Conservation (phyloP, 2,888 invertebrate genomes). For the Chymomyza amoena region DNA sequence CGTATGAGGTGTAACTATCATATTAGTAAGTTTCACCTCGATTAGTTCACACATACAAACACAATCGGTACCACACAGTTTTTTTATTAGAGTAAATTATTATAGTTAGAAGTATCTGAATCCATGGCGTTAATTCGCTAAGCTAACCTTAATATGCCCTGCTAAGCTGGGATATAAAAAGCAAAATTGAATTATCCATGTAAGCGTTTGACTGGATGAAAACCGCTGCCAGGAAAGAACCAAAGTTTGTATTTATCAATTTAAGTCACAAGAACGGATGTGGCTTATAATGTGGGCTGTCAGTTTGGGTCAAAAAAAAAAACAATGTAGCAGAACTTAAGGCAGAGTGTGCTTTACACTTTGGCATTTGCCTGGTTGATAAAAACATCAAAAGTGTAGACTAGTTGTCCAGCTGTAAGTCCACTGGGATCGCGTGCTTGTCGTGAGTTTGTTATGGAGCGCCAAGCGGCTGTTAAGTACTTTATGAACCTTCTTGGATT, state of each 20-base stretch:
- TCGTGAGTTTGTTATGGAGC: conserved; percentile 2
- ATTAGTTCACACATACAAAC: too few species aligned
- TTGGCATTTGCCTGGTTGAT: conserved; percentile 24
- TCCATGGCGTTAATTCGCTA: too few species aligned
- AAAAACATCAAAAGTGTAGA: conserved; percentile 62
- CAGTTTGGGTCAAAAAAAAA: neutral
- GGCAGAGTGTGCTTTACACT: neutral
- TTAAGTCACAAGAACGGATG: conserved; percentile 66
- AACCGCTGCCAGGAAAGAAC: neutral
- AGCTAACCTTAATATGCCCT: too few species aligned
- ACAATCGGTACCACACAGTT: too few species aligned
- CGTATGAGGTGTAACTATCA: too few species aligned
- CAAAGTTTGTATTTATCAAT: conserved; percentile 67
- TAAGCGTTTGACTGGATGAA: conserved; percentile 40
- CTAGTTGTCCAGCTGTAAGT: conserved; percentile 37
- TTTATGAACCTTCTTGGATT: neutral
- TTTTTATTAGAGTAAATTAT: too few species aligned
- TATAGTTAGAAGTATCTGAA: too few species aligned
- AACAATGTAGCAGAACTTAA: neutral
- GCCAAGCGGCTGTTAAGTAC: neutral
- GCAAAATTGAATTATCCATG: conserved; percentile 67
- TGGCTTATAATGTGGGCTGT: conserved; percentile 63
- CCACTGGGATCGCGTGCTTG: neutral
- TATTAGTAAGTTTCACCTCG: too few species aligned
- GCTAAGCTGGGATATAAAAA: conserved; percentile 39